phyloP scores from a whole-genome alignment of 2,797 vertebrate genomes.

The Sciurus carolinensis region DNA sequence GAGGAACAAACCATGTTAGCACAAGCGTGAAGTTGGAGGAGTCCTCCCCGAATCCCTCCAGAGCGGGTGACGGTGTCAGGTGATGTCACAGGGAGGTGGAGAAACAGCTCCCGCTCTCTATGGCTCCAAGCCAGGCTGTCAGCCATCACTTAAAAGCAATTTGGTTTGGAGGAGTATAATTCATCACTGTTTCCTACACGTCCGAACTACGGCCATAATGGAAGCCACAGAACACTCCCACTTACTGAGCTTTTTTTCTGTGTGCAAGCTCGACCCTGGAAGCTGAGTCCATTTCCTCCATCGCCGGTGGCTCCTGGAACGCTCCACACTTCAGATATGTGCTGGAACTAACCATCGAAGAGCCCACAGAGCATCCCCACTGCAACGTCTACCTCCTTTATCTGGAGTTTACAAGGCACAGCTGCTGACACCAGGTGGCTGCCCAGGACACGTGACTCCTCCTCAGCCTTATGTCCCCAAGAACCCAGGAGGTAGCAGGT shows the following conservation, averaged over 20 bases:
- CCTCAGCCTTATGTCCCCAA: too few species aligned
- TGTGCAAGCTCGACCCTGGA: not conserved
- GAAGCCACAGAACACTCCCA: not conserved
- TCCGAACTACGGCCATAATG: not conserved
- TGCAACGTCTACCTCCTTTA: fast-evolving
- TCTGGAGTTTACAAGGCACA: too few species aligned
- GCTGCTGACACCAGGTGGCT: fast-evolving
- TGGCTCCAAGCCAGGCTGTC: fast-evolving
- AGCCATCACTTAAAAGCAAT: not conserved
- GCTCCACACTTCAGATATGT: fast-evolving
- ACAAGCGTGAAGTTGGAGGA: not conserved
- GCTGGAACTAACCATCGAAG: not conserved
- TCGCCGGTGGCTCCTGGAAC: not conserved
- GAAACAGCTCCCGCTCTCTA: not conserved
- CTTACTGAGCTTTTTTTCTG: not conserved
- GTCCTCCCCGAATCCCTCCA: not conserved
- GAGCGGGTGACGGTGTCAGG: not conserved
- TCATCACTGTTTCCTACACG: not conserved
- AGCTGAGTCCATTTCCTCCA: not conserved
- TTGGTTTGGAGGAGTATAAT: not conserved
- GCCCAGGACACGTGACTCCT: fast-evolving
- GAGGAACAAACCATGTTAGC: not conserved
- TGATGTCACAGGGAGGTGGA: not conserved
- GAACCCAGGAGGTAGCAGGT: fast-evolving
- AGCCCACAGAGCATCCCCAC: fast-evolving